These are phyloP conservation scores for Pyrocoelia pectoralis DNA, from an alignment of 2,888 invertebrate species.

Conservation along the genomic window DNA sequence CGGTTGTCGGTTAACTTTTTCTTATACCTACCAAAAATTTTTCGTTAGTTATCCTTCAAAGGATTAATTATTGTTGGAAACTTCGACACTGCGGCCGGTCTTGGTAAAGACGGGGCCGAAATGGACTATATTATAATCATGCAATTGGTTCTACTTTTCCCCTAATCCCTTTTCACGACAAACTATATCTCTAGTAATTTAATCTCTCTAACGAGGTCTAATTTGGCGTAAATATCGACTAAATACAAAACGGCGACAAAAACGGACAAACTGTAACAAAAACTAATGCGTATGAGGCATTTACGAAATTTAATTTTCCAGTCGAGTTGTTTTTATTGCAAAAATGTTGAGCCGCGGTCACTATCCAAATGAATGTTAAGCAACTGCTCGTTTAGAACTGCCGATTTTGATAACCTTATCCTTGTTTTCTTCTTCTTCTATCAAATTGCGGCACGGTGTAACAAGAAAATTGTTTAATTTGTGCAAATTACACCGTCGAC, in stretches of 20 bases:
- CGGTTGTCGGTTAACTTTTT: no score
- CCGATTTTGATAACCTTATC: slow-evolving; percentile 24
- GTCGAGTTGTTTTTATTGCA: slow-evolving; percentile 57
- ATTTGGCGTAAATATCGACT: slow-evolving; percentile 38
- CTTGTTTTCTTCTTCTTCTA: slow-evolving; percentile 14
- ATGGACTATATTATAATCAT: no score
- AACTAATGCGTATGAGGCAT: slow-evolving; percentile 59
- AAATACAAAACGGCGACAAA: slow-evolving; percentile 36
- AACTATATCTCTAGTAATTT: slow-evolving; percentile 10
- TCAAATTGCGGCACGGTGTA: background rate
- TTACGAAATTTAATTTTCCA: slow-evolving; percentile 60
- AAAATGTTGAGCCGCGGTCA: slow-evolving; percentile 45
- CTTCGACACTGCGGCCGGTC: no score
- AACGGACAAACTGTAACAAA: slow-evolving; percentile 49
- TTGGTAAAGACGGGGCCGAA: no score
- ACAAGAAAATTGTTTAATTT: slow-evolving; percentile 21
- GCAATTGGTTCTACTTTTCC: background rate
- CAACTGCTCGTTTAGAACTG: slow-evolving; percentile 36
- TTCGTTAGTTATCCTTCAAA: no score
- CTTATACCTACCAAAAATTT: no score
- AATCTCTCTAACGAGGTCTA: slow-evolving; percentile 28
- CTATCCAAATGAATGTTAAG: slow-evolving; percentile 42
- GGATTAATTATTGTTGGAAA: no score
- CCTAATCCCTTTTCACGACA: background rate
- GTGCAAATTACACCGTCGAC: no score